Percentiles rank a stretch among this genome's conserved stretches.
These are phyloP conservation scores for Apoda limacodes DNA, from an alignment of 2,888 invertebrate genomes.

Conservation along the genomic window DNA sequence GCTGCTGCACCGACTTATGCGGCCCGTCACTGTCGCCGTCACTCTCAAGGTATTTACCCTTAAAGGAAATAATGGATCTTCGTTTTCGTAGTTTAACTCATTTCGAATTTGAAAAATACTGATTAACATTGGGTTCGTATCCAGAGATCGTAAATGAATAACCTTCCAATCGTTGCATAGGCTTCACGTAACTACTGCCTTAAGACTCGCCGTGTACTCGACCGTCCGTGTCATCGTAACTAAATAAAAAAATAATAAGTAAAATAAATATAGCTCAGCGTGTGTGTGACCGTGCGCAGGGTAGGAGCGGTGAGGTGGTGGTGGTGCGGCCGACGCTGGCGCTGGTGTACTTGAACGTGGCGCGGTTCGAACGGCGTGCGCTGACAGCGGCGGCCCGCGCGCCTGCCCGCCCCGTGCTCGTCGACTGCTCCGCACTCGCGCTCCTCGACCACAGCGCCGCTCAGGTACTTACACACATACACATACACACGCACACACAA, in stretches of 20 bases:
- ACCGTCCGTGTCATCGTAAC: not conserved
- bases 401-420: constrained; percentile 38
- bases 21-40: constrained; percentile 28
- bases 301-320: constrained; percentile 9
- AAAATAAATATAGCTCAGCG: constrained; percentile 13
- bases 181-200: no score
- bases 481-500: no score
- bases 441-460: constrained; percentile 77
- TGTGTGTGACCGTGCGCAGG: constrained; percentile 14
- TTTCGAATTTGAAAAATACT: no score
- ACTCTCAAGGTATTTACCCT: constrained; percentile 56
- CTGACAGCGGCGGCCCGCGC: constrained; percentile 39
- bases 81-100: no score
- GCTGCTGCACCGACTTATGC: constrained; percentile 75
- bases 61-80: no score
- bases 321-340: constrained; percentile 73
- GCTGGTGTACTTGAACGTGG: constrained; percentile 76
- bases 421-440: constrained; percentile 75
- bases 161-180: no score
- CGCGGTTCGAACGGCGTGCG: constrained; percentile 35
- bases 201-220: no score
- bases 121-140: no score
- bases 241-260: not conserved
- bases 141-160: no score
- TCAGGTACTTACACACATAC: constrained; percentile 64